phyloP scores from a whole-genome alignment of 1,140 invertebrate genomes.

The Apocrypta bakeri region DNA sequence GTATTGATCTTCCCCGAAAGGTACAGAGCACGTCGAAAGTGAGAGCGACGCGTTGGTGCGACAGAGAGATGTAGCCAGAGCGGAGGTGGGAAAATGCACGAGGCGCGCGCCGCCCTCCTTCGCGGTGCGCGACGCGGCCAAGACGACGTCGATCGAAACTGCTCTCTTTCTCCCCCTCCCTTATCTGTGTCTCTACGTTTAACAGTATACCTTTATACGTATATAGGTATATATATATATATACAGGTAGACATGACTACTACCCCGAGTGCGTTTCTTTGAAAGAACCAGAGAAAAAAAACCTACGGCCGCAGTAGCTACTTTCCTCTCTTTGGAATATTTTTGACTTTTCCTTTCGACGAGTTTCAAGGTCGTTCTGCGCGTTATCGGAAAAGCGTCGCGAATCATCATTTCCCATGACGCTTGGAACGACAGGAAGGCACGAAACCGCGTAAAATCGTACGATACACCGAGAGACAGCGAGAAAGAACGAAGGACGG shows the following conservation, averaged over 20 bases:
- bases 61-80: not conserved
- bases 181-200: too few species aligned
- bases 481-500: not conserved
- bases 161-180: conserved; percentile 5
- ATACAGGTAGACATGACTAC: not conserved
- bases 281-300: not conserved
- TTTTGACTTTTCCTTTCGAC: not conserved
- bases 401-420: not conserved
- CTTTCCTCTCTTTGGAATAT: too few species aligned
- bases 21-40: conserved; percentile 31
- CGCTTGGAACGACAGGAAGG: too few species aligned
- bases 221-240: not conserved
- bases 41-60: conserved; percentile 3
- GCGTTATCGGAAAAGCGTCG: too few species aligned
- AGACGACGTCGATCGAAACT: conserved; percentile 37
- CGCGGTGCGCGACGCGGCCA: not conserved
- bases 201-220: too few species aligned
- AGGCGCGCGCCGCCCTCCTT: conserved; percentile 42
- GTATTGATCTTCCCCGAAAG: conserved; percentile 64
- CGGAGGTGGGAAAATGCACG: conserved; percentile 43
- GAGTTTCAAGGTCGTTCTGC: not conserved
- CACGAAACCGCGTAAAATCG: not conserved
- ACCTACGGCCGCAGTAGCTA: not conserved
- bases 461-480: too few species aligned
- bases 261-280: not conserved